Evolutionary conservation across 2,797 vertebrate genomes (phyloP), one percentile per base, ranked within the genome.

Genomic region (Austrolebias charrua): DNA sequence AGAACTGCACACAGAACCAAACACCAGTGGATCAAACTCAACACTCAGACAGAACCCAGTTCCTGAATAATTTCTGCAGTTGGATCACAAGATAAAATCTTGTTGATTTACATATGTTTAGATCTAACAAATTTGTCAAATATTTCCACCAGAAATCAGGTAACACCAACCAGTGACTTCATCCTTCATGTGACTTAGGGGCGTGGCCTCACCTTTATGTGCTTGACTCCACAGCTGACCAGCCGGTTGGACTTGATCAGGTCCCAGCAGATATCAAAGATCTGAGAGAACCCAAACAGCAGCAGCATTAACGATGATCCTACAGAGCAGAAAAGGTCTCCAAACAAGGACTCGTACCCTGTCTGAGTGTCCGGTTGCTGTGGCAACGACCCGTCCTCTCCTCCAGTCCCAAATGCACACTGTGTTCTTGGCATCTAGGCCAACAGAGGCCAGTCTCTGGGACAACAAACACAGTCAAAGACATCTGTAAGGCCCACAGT

Each of bases 391-490:
- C 58, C 94, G 93, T 67, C 97, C 97, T 84, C 92, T 95, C 81
- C 92, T 95, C 96, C 97, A 99, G 79, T 99, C 96, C 97, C 97
- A 99, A 55, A 99, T 88, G 61, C 95, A 98, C 72, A 98, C 83
- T 0, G 95, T 98, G 80, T 99, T 98, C 91, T 98, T 98, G 86
- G 95, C 95, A 80, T 99, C 97, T 71, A 99, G 86, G 59, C 97
- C 96, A 24, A 98, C 94, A 0, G 97, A 98, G 15, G 92, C 95
- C 74, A 98, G 88, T 54, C 94, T 92, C 96, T 98, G 24, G 0
- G 7, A 56, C 43, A 66, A 12, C 57, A 20, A 35, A 20, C 14
- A 44, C 10, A 20, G 12, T 14, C 9, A 24, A 9, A 19, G 12
- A 19, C 46, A 48, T 20, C 7, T 3, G 31, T 29, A n/a, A 11